Base-by-base conservation (phyloP, 2,888 invertebrate species). In the Campopleginae sp. region DNA sequence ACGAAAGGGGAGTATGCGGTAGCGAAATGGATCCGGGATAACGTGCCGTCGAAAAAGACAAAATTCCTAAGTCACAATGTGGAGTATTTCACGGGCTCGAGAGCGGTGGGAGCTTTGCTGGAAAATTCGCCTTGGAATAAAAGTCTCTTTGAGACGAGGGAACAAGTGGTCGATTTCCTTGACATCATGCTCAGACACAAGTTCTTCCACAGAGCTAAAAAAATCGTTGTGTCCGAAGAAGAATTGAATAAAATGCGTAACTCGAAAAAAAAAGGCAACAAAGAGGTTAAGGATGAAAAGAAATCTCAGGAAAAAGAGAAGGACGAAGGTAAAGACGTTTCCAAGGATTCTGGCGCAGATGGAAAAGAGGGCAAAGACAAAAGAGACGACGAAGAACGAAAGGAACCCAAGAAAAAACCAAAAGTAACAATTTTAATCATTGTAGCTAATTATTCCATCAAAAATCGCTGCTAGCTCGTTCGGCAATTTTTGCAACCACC, bases 51-150 rank as follows among this genome's bases (percentile, higher is more conserved):
- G 3, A 99, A 99, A 94, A 98, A 98, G 93, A 99, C 99, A 0
- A 99, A 98, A 94, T 98, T 99, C 93, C 95, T 99, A 74, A 98
- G 98, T 92, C 99, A 99, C 94, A 97, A 98, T 94, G 99, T 99
- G 14, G 98, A 98, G 93, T 99, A 99, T 94, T 99, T 99, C 92
- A 98, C 98, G 88, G 98, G 98, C 96, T 94, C 96, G 86, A 98
- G 98, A 93, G 99, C 99, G 0, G 96, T 99, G 17, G 99, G 99
- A 93, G 97, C 97, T 0, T 94, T 99, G 8, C 94, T 99, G 92
- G 97, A 97, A 63, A 91, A 89, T 46, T 99, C 99, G 0, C 97
- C 98, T 93, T 99, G 98, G 96, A 97, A 96, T 83, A 95, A 96
- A 74, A 96, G 97, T 0, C 93, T 97, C 63, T 99, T 99, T 94